These are phyloP conservation scores for Entomobrya proxima DNA, from an alignment of 2,888 invertebrate species.

Conservation along the genomic window DNA sequence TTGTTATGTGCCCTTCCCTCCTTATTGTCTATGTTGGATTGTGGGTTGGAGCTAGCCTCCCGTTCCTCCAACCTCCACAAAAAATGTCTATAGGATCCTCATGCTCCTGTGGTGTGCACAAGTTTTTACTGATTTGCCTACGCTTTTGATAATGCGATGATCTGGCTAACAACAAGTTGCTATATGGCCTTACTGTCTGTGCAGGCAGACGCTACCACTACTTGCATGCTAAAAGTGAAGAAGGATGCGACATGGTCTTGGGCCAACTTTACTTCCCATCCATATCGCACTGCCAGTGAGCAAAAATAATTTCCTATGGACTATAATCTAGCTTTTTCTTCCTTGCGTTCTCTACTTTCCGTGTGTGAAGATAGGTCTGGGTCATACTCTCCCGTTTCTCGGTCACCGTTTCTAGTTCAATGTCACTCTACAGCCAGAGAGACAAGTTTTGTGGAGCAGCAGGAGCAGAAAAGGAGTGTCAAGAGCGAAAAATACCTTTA, in stretches of 20 bases:
- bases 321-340: background rate
- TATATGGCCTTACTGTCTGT: too few relatives aligned
- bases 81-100: background rate
- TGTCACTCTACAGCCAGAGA: constrained; percentile 36
- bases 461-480: constrained; percentile 45
- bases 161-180: background rate
- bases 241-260: too few relatives aligned
- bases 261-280: too few relatives aligned
- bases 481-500: constrained; percentile 31
- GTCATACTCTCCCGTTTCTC: constrained; percentile 62
- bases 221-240: too few relatives aligned
- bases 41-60: background rate
- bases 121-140: too few relatives aligned
- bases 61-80: background rate
- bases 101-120: too few relatives aligned
- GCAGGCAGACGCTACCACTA: too few relatives aligned
- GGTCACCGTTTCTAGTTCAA: constrained; percentile 64
- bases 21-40: background rate
- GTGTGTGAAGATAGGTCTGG: constrained; percentile 63
- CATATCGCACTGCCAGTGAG: too few relatives aligned
- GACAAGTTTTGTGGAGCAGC: constrained; percentile 24
- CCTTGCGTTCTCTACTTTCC: background rate
- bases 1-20: too few relatives aligned
- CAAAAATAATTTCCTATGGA: too few relatives aligned
- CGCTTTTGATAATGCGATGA: too few relatives aligned